Conservation (phyloP, 2,113 vertebrate species). For the Phoxinus phoxinus region DNA sequence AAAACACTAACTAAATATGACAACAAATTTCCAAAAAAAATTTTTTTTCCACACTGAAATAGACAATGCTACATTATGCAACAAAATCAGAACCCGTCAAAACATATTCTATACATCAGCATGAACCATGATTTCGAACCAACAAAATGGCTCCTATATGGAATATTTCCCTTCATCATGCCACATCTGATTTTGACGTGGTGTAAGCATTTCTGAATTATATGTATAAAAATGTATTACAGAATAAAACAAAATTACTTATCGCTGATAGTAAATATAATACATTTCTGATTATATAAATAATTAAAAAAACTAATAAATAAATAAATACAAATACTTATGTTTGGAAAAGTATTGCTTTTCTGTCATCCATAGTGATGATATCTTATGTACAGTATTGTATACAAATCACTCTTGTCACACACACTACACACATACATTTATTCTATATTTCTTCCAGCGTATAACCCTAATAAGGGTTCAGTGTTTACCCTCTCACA, state of each 20-base stretch:
- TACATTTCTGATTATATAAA: not conserved
- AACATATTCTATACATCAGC: not conserved
- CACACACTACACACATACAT: not conserved
- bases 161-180: not conserved
- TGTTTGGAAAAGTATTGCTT: not conserved
- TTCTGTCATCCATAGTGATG: not conserved
- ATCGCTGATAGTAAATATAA: not conserved
- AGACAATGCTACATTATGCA: not conserved
- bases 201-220: not conserved
- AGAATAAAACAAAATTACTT: not conserved
- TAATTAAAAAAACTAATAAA: not conserved
- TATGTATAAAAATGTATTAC: not conserved
- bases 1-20: not conserved
- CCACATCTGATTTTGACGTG: not conserved
- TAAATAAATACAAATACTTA: not conserved
- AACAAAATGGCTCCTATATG: not conserved
- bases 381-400: not conserved
- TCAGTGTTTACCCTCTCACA: conserved; percentile 46
- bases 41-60: not conserved
- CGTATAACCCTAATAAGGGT: conserved; percentile 49
- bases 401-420: not conserved
- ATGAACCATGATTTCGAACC: not conserved
- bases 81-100: not conserved
- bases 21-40: not conserved
- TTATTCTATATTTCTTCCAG: conserved; percentile 14